Conservation (phyloP, 2,797 vertebrate species). For the Eutrigla gurnardus region DNA sequence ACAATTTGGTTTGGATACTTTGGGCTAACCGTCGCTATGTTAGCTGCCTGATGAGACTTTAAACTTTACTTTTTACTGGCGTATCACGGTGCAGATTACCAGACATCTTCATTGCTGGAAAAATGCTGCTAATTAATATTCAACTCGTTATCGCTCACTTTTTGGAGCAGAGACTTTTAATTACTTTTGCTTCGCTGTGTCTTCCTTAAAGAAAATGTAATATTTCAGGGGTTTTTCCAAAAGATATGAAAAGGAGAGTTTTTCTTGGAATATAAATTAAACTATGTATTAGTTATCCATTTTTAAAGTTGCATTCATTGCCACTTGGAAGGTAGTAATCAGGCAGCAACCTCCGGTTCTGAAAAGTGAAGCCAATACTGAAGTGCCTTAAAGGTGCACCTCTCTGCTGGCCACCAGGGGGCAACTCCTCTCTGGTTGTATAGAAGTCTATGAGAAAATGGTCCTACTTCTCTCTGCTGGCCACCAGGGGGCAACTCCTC, state of each 20-base stretch:
- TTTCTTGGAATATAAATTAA: no score
- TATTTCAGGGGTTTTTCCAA: not conserved
- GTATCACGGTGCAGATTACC: constrained; percentile 7
- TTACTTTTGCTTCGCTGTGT: not conserved
- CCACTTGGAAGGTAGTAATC: no score
- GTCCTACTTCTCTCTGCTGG: no score
- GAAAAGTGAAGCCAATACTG: no score
- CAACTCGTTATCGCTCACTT: not conserved
- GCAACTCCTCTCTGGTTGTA: no score
- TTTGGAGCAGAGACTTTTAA: not conserved
- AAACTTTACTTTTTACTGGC: not conserved
- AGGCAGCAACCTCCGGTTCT: no score
- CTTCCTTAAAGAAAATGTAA: no score
- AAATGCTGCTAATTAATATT: constrained; percentile 25
- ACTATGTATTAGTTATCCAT: not conserved
- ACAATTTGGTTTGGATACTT: not conserved
- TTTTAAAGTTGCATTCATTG: not conserved
- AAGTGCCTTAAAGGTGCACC: no score
- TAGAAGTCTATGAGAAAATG: no score
- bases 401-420: no score
- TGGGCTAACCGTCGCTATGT: not conserved
- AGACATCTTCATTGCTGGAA: constrained; percentile 10
- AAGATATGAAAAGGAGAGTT: not conserved
- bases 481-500: no score
- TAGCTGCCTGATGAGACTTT: constrained; percentile 5